Evolutionary conservation across 2,797 vertebrate species (phyloP).

Genomic region (Oreochromis grahami): DNA sequence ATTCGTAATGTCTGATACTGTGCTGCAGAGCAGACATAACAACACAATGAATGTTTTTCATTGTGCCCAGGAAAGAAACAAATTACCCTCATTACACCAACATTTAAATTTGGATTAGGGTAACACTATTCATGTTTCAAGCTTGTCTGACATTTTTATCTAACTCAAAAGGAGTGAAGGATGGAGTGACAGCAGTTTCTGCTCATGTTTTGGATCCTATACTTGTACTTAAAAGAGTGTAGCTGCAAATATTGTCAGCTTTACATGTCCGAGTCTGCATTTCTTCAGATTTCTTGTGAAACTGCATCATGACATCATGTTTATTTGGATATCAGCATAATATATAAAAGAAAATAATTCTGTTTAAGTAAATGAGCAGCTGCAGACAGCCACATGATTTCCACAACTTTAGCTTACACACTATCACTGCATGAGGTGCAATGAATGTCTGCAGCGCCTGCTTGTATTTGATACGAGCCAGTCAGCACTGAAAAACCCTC

Average conservation of each 20-base stretch:
- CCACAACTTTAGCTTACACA: neutral
- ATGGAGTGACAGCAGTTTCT: neutral
- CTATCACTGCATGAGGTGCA: neutral
- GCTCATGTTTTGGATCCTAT: neutral
- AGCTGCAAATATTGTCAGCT: neutral
- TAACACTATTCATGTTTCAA: neutral
- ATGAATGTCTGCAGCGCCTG: neutral
- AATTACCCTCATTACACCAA: constrained; percentile 3
- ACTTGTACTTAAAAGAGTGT: neutral
- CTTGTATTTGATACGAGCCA: neutral
- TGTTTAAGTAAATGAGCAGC: neutral
- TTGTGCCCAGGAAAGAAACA: neutral
- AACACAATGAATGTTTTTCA: neutral
- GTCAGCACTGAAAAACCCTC: rapidly evolving
- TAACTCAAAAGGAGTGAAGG: neutral
- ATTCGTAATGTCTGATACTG: neutral
- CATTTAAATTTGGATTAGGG: neutral
- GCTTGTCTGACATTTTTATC: neutral
- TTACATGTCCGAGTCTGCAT: neutral
- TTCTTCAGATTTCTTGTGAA: neutral
- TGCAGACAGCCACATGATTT: neutral
- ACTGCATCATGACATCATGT: neutral
- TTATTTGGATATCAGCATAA: neutral
- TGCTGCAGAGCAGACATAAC: neutral
- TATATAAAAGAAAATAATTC: neutral